These are phyloP conservation scores for Gyrodactylus bullatarudis DNA, from an alignment of 1,140 invertebrate species.

Conservation along the genomic window DNA sequence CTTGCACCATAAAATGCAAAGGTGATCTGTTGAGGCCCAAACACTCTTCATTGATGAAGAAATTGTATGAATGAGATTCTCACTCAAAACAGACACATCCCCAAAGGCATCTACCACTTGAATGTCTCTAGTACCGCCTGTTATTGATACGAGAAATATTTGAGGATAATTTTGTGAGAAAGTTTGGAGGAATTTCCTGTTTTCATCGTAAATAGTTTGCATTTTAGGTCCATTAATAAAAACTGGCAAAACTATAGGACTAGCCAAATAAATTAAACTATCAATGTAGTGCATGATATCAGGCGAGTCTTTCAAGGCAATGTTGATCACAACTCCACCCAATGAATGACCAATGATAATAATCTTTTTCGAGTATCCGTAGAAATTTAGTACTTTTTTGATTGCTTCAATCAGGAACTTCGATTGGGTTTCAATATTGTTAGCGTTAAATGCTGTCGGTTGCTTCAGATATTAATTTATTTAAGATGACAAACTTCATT, in stretches of 20 bases:
- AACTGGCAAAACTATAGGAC: neutral
- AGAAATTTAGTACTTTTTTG: neutral
- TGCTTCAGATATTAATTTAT: neutral
- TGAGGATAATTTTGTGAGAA: neutral
- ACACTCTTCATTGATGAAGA: neutral
- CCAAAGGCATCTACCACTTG: neutral
- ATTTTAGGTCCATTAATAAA: neutral
- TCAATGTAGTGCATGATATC: neutral
- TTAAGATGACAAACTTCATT: neutral
- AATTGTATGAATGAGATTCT: neutral
- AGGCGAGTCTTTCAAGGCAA: neutral
- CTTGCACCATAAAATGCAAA: neutral
- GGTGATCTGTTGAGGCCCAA: neutral
- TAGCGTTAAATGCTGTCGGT: neutral
- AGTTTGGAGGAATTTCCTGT: neutral
- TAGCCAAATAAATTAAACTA: neutral
- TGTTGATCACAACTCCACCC: neutral
- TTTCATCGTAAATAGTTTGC: neutral
- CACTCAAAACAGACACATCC: neutral
- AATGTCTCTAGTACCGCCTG: neutral
- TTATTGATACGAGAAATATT: neutral
- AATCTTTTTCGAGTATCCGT: neutral
- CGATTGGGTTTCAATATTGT: neutral
- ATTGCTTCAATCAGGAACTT: neutral
- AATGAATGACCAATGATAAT: neutral